Base-by-base conservation (phyloP, 2,888 invertebrate genomes). In the Ornithoptera alexandrae region DNA sequence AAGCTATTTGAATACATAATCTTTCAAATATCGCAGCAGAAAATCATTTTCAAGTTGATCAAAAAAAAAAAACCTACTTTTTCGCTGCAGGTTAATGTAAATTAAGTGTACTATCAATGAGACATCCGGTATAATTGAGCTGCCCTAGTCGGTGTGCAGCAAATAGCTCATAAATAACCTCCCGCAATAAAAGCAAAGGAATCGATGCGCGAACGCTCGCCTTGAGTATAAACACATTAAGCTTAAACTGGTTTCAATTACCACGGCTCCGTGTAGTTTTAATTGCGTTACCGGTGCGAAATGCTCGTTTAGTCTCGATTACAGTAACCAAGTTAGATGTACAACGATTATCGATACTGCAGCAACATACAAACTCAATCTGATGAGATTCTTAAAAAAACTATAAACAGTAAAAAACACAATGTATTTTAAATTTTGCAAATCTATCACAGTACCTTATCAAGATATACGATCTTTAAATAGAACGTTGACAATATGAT, bases 181-280 rank as follows among this genome's bases (percentile, higher is more conserved):
- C 24, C 17, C 4, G 39, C 39, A 61, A 53, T 50, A 57, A 62
- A 36, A 68, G 57, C 46, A 46, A 46, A 59, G 56, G 17, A 62
- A 63, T 63, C 46, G 50, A 62, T 42, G 57, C 62, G 39, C 36
- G 57, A 57, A 39, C 62, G 24, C 46, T 30, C 30, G 24, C 20
- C 57, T 30, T 1, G 59, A 64, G 68, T 53, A 56, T 68, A 65
- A 68, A 56, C n/a, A 60, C 64, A 42, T 68, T 60, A 64, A 61
- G 39, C 68, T 65, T 53, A 64, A 68, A 68, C 68, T 50, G 60
- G 68, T 68, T 60, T 64, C 68, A 68, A 60, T 68, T 64, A 68
- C 60, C 42, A 59, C 60, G 56, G 50, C 59, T 50, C 60, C 64
- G 64, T 24, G 60, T 22, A 39, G 60, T 24, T 30, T 24, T 64